Conservation (phyloP, 2,888 invertebrate species). For the Drosophila macrothrix region DNA sequence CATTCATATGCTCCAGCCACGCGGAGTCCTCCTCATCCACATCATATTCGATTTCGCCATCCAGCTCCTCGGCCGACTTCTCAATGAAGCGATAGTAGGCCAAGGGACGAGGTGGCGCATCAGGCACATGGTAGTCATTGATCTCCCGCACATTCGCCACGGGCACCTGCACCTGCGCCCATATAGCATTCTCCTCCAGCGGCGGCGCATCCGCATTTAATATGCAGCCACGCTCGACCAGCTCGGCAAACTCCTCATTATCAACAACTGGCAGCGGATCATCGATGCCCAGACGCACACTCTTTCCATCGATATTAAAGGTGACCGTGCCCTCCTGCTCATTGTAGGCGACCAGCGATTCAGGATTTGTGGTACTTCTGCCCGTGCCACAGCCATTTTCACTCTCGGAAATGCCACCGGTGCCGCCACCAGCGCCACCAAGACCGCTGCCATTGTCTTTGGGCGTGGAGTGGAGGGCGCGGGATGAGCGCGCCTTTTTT, state of each 20-base stretch:
- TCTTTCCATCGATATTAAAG: conserved; percentile 93
- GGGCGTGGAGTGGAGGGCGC: conserved; percentile 86
- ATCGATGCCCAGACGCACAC: conserved; percentile 88
- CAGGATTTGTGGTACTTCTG: conserved; percentile 69
- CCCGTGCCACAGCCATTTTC: conserved; percentile 55
- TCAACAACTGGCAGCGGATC: conserved; percentile 90
- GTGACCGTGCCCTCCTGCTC: conserved; percentile 94
- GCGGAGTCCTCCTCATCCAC: conserved; percentile 99
- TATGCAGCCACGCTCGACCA: conserved; percentile 83
- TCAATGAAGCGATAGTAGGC: conserved; percentile 98
- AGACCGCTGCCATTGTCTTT: conserved; percentile 81
- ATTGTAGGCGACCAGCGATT: conserved; percentile 89
- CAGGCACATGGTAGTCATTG: conserved; percentile 91
- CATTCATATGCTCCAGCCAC: conserved; percentile 96
- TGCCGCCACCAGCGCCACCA: conserved; percentile 14
- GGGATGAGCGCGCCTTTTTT: conserved; percentile 87
- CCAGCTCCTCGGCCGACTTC: conserved; percentile 96
- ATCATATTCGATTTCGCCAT: conserved; percentile 98
- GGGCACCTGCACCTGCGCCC: conserved; percentile 87
- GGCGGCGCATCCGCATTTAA: conserved; percentile 82
- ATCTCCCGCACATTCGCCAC: conserved; percentile 90
- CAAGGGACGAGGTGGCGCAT: conserved; percentile 93
- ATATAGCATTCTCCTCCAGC: conserved; percentile 83
- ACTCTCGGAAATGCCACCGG: conserved; percentile 35
- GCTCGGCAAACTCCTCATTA: conserved; percentile 87